These are phyloP conservation scores for Xenopus borealis DNA, from an alignment of 2,113 vertebrate species.

Conservation along the genomic window DNA sequence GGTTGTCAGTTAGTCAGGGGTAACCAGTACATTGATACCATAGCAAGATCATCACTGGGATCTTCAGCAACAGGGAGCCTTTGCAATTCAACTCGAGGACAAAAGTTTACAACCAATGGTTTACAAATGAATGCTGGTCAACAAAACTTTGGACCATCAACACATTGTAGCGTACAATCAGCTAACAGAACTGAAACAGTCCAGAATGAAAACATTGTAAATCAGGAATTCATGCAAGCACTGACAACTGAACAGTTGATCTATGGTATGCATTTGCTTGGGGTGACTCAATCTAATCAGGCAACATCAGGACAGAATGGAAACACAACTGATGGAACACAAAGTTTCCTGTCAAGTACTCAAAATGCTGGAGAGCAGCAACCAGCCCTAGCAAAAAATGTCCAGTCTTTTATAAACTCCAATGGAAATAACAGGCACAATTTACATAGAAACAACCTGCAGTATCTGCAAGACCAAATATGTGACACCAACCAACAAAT, in stretches of 20 bases:
- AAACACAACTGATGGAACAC: conserved; percentile 61
- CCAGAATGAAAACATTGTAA: conserved; percentile 57
- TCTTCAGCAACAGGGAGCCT: conserved; percentile 57
- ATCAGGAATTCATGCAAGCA: conserved; percentile 43
- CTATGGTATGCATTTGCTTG: conserved; percentile 61
- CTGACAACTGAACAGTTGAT: conserved; percentile 47
- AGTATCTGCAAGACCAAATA: conserved; percentile 60
- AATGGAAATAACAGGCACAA: conserved; percentile 63
- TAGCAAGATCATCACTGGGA: conserved; percentile 49
- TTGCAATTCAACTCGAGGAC: conserved; percentile 56
- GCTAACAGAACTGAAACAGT: conserved; percentile 52
- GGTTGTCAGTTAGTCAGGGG: conserved; percentile 57
- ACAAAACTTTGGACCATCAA: conserved; percentile 61
- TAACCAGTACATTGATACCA: conserved; percentile 54
- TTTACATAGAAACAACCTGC: conserved; percentile 48
- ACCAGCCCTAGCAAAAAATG: conserved; percentile 51
- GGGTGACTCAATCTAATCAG: conserved; percentile 52
- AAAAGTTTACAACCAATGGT: conserved; percentile 60
- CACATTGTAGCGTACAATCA: conserved; percentile 51
- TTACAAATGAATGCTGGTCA: conserved; percentile 55
- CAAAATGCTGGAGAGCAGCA: conserved; percentile 59
- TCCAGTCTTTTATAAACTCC: conserved; percentile 59
- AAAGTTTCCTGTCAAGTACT: conserved; percentile 57
- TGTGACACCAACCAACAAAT: conserved; percentile 60
- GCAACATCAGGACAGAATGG: conserved; percentile 56